Evolutionary conservation across 2,888 invertebrate genomes (phyloP).

Genomic region (Drepana falcataria): DNA sequence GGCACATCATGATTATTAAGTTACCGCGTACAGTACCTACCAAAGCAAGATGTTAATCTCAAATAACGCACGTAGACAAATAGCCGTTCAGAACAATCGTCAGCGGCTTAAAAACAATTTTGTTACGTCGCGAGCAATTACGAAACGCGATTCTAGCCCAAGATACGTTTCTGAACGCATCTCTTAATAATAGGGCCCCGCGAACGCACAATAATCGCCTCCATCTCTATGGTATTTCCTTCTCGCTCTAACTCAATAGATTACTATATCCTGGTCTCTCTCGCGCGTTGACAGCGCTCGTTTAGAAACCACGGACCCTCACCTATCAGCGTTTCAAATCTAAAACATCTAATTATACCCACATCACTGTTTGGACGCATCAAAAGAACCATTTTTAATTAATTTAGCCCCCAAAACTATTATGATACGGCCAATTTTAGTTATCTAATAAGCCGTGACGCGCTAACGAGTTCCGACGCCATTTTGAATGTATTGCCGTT

Average conservation of each 20-base stretch:
- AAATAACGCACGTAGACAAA: conserved; percentile 69
- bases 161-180: conserved; percentile 65
- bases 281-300: conserved; percentile 61
- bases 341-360: conserved; percentile 76
- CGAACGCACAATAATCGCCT: conserved; percentile 49
- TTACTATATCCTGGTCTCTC: conserved; percentile 29
- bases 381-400: conserved; percentile 73
- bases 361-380: conserved; percentile 69
- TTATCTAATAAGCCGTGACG: conserved; percentile 73
- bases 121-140: conserved; percentile 69
- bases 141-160: conserved; percentile 58
- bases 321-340: conserved; percentile 68
- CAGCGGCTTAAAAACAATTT: conserved; percentile 74
- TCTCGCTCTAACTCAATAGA: conserved; percentile 35
- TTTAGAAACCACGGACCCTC: conserved; percentile 53
- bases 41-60: conserved; percentile 58
- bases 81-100: conserved; percentile 73
- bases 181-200: conserved; percentile 70
- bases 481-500: conserved; percentile 55
- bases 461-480: conserved; percentile 64
- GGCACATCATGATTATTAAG: conserved; percentile 17
- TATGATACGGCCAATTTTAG: conserved; percentile 73
- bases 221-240: conserved; percentile 42
- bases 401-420: conserved; percentile 73
- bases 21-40: conserved; percentile 53